Evolutionary conservation across 2,797 vertebrate genomes (phyloP), one percentile per base, ranked within the genome.

Genomic region (Columba guinea): DNA sequence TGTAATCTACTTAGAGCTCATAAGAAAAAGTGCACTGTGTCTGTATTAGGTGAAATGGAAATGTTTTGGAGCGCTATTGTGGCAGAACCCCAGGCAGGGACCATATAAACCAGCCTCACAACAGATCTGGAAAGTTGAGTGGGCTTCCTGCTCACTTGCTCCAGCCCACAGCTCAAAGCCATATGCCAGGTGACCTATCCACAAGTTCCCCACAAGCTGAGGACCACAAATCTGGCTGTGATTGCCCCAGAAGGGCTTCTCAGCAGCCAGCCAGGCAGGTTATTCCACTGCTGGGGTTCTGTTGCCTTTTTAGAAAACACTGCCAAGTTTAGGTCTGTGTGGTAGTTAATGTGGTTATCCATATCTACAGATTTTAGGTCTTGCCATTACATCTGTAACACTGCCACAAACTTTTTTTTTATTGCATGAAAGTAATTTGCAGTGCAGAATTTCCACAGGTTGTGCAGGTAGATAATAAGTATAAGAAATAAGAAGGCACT

Each of bases 341-440:
- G 7, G 11, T 51, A 62, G n/a, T 55, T 79, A 62, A 58, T 71
- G n/a, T 20, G 85, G 65, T 81, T 86, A 35, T 23, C 62, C 34
- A 5, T 81, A 84, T 59, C 34, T 62, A 46, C 26, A 27, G 56
- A 26, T 49, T 85, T 91, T 69, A 89, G 23, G n/a, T 73, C 55
- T 65, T 94, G 22, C 59, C 55, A 11, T 85, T 91, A 53, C 28
- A 51, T 8, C 15, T 35, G 21, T 32, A 79, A 59, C 28, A 14
- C 9, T 41, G 34, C 34, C 3, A 0, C 4, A 19, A 17, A 7
- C 4, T 24, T 0, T 4, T 34, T 39, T 70, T 68, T 68, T 62
- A 26, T 82, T 86, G 34, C 48, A 37, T 55, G 22, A 8, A 28
- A 79, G 27, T 60, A 62, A 69, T 90, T 93, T 86, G 49, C 34